Percentiles rank a stretch among this genome's conserved stretches.
phyloP scores from a whole-genome alignment of 2,113 vertebrate species.

The Desmodus rotundus region DNA sequence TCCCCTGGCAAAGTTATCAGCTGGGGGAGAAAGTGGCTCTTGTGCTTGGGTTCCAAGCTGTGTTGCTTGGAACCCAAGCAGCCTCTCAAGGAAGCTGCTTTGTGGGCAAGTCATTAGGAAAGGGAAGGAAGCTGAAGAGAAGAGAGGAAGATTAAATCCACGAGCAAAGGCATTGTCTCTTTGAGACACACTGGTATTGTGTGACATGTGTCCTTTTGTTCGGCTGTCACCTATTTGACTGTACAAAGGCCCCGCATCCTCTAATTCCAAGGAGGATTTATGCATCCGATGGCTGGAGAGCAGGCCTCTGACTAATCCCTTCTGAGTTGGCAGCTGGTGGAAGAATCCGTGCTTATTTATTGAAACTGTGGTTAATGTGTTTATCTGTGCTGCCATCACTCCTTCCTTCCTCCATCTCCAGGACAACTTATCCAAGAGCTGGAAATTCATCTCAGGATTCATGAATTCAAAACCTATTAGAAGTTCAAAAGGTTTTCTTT shows the following conservation, averaged over 20 bases:
- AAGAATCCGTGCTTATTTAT: not conserved
- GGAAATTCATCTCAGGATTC: not conserved
- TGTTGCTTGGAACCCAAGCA: constrained; percentile 10
- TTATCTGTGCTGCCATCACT: not conserved
- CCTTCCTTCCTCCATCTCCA: not conserved
- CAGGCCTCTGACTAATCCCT: not conserved
- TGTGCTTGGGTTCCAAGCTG: constrained; percentile 42
- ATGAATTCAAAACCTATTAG: constrained; percentile 20
- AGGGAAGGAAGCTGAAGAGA: not conserved
- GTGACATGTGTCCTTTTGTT: not conserved
- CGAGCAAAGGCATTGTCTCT: constrained; percentile 11
- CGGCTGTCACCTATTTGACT: constrained; percentile 8
- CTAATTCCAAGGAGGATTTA: constrained; percentile 22
- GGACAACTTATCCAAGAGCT: not conserved
- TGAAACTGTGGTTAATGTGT: not conserved
- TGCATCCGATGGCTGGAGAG: not conserved
- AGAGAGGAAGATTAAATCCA: not conserved
- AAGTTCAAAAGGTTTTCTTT: constrained; percentile 55
- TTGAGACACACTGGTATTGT: not conserved
- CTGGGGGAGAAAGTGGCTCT: constrained; percentile 55
- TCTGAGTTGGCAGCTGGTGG: not conserved
- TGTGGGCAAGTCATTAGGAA: not conserved
- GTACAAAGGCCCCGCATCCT: not conserved
- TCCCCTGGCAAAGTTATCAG: constrained; percentile 59
- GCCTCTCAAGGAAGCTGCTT: not conserved